Evolutionary conservation across 2,113 vertebrate species (phyloP), one percentile per base, ranked within the genome.

Genomic region (Bambusicola thoracicus): DNA sequence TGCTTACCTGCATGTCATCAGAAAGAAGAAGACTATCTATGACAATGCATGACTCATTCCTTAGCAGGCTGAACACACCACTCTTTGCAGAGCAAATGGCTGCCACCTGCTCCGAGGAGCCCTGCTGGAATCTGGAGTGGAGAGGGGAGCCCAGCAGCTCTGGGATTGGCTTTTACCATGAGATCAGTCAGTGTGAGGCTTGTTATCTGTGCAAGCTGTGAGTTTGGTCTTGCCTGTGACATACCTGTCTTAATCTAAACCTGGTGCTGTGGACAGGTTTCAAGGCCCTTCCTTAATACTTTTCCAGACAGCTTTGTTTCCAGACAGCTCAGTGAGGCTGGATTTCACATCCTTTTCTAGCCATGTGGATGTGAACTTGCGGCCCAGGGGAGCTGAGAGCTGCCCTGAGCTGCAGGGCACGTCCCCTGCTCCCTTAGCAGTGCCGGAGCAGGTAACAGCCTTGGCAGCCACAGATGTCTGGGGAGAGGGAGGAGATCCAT

Each of bases 291-390:
- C 68, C 68, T 68, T 87, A 87, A 36, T 0, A 0, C 34, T 96
- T 94, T 94, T 91, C 68, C 94, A 97, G 96, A 93, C 87, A 89
- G n/a, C n/a, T 87, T 36, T 91, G 89, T 89, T 94, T 93, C 73
- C 90, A 96, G 83, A 87, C 85, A 79, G 36, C 62, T 81, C 14
- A 5, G 21, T 69, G 41, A 92, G 38, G 63, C 44, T 92, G 84
- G 38, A 77, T 96, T 96, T 96, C 92, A 80, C 89, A 92, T 75
- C 84, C 38, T 93, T 3, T 80, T 89, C 66, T 91, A 81, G 38
- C 49, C 1, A 0, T 69, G 29, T 51, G 78, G 44, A 73, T 56
- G 34, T 44, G 20, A 87, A 51, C 40, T 87, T 0, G 0, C 3
- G 22, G 66, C 32, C 15, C 12, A 7, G 49, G 40, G 46, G 69